phyloP scores from a whole-genome alignment of 2,113 vertebrate species.

The Cheirogaleus medius region DNA sequence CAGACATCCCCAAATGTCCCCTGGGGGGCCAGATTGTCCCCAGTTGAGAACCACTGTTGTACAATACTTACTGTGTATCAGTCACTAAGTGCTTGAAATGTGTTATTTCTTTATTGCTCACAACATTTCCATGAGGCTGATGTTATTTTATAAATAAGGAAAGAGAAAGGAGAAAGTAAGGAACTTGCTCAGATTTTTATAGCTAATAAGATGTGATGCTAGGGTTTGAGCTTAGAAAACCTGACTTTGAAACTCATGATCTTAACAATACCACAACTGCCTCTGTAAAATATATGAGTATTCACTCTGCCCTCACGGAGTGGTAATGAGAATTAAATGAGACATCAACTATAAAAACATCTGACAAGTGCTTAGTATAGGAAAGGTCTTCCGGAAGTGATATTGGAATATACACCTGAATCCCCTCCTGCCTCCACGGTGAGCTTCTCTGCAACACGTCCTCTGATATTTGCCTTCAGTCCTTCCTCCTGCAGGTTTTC shows the following conservation, averaged over 20 bases:
- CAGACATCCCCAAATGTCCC: neutral
- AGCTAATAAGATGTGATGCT: neutral
- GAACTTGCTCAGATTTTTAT: neutral
- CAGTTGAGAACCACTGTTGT: neutral
- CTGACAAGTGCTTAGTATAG: neutral
- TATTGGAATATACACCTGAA: neutral
- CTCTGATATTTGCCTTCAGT: neutral
- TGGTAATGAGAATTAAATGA: neutral
- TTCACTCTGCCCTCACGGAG: neutral
- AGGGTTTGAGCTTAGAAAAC: neutral
- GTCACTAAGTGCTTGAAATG: neutral
- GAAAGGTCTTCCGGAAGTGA: neutral
- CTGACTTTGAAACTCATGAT: neutral
- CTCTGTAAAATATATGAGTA: neutral
- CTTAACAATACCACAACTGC: neutral
- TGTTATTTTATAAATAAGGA: neutral
- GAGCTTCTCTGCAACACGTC: neutral
- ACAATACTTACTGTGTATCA: neutral
- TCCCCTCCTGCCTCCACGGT: no score
- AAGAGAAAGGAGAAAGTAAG: neutral
- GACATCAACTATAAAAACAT: neutral
- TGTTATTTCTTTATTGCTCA: neutral
- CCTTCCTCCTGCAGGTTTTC: neutral
- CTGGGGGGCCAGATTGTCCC: neutral
- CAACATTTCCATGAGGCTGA: neutral